A percentile compares a stretch with the other conserved stretches of the same genome.
Conservation (phyloP, 2,797 vertebrate genomes). For the Esox masquinongy region DNA sequence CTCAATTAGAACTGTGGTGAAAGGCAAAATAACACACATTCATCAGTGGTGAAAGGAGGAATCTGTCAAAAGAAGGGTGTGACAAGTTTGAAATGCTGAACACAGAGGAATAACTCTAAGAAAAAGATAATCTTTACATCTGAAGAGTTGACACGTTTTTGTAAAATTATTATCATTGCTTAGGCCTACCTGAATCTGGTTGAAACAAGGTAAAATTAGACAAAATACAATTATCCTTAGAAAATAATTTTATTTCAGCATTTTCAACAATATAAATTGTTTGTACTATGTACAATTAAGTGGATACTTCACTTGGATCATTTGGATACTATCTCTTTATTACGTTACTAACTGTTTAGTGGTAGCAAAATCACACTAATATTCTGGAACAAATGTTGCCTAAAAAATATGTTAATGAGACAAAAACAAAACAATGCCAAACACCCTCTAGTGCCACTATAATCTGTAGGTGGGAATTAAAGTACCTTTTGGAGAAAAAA, state of each 20-base stretch:
- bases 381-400: background rate
- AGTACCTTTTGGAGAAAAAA: background rate
- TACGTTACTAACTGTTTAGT: background rate
- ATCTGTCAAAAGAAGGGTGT: background rate
- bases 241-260: background rate
- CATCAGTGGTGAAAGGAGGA: background rate
- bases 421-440: background rate
- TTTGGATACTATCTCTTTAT: background rate
- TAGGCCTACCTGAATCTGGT: background rate
- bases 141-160: background rate
- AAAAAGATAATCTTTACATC: background rate
- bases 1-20: background rate
- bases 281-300: background rate
- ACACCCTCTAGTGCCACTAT: background rate
- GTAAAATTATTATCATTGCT: background rate
- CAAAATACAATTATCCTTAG: background rate
- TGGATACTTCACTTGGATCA: background rate
- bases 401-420: background rate
- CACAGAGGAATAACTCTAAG: background rate
- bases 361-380: background rate
- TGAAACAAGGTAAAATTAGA: background rate
- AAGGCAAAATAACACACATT: background rate
- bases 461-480: background rate
- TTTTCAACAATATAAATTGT: background rate
- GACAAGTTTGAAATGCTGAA: background rate